phyloP scores from a whole-genome alignment of 1,140 invertebrate genomes.

The Hypsibius dujardini region DNA sequence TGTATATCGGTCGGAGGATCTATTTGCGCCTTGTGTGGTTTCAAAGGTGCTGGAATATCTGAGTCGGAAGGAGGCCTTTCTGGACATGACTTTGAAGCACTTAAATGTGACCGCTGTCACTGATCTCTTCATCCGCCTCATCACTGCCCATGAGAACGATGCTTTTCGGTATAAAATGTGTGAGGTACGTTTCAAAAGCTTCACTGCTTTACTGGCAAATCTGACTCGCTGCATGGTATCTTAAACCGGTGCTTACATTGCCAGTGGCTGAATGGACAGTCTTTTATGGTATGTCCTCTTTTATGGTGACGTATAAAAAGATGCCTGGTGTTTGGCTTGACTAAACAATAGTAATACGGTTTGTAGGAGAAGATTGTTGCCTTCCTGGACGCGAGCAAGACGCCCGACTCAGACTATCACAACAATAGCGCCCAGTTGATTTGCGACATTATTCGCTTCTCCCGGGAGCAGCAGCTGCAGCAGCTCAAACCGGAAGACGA shows the following conservation, averaged over 20 bases:
- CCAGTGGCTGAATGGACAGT: conserved; percentile 7
- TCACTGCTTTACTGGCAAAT: not conserved
- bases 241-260: not conserved
- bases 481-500: conserved; percentile 16
- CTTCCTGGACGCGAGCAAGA: not conserved
- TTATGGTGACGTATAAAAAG: no score
- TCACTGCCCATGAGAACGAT: conserved; percentile 7
- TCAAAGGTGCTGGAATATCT: not conserved
- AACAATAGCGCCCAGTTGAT: not conserved
- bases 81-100: not conserved
- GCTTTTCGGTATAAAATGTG: conserved; percentile 8
- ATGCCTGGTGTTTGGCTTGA: no score
- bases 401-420: not conserved
- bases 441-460: conserved; percentile 12
- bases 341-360: no score
- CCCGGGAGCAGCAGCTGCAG: conserved; percentile 14
- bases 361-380: not conserved
- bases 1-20: not conserved
- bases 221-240: not conserved
- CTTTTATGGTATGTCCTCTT: not conserved
- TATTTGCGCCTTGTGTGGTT: not conserved
- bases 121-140: conserved; percentile 1
- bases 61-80: not conserved
- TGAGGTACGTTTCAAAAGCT: conserved; percentile 4
- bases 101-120: conserved; percentile 9